Evolutionary conservation across 1,140 invertebrate species (phyloP), one percentile per base, ranked within the genome.

Genomic region (Dendroctonus valens): DNA sequence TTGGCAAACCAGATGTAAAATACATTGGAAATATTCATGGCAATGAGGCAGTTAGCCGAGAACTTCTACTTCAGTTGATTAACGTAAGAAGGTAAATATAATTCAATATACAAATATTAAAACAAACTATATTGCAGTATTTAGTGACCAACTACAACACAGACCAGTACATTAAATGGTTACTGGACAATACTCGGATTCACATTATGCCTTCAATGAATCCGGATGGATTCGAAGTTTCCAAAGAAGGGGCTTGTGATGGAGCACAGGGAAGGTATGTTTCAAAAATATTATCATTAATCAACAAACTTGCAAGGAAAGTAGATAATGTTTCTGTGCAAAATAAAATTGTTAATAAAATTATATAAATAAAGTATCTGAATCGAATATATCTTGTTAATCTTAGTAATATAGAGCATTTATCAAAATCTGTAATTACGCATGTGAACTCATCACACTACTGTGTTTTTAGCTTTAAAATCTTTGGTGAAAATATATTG

Each of bases 171-270:
- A 87, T 93, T 40, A 87, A 88, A 71, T 92, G 91, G 88, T 79
- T 98, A 42, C 76, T 98, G 74, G 91, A 95, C 75, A 94, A 93
- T 73, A 94, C 92, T 0, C 83, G 93, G 64, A 91, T 98, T 69
- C 94, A 97, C 76, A 90, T 97, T 70, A 85, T 97, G 81, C 94
- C 94, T 3, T 92, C 91, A 5, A 91, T 96, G 90, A 95, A 95
- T 77, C 93, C 93, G 0, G 93, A 97, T 76, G 93, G 93, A 4
- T 94, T 91, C 75, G 90, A 93, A 67, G 88, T 91, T 5, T 91
- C 93, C 1, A 87, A 88, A 68, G 92, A 95, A 79, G 94, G 94
- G 57, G 86, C 87, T 52, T 97, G 94, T 74, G 89, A 91, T 66
- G 92, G 92, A 49, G 87, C 88, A 12, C 87, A 90, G 75, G 93